A percentile compares a stretch with the other conserved stretches of the same genome.
phyloP scores from a whole-genome alignment of 2,113 vertebrate genomes.

The Sylvia atricapilla region DNA sequence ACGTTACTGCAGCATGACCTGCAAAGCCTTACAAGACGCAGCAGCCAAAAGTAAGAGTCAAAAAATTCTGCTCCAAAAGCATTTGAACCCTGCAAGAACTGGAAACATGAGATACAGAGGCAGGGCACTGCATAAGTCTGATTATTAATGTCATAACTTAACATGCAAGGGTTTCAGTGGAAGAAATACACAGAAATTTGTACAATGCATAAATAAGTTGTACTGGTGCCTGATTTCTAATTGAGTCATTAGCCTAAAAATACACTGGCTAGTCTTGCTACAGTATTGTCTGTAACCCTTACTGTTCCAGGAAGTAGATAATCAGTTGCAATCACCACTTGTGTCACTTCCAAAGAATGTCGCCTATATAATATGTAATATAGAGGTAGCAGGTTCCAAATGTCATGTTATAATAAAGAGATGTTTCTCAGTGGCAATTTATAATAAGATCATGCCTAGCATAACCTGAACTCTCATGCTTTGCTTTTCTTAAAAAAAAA shows the following conservation, averaged over 20 bases:
- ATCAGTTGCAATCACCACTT: slow-evolving; percentile 2
- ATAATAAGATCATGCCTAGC: background rate
- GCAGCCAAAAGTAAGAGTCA: slow-evolving; percentile 9
- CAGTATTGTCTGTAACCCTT: slow-evolving; percentile 47
- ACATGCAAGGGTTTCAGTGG: background rate
- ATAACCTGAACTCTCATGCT: slow-evolving; percentile 8
- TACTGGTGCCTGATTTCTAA: slow-evolving; percentile 15
- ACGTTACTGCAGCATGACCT: background rate
- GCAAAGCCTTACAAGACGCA: slow-evolving; percentile 12
- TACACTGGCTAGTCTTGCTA: slow-evolving; percentile 34
- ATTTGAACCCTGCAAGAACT: background rate
- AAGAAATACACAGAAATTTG: slow-evolving; percentile 32
- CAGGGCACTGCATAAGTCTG: background rate
- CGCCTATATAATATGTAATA: background rate
- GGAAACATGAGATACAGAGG: background rate
- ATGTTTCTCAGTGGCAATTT: slow-evolving; percentile 1
- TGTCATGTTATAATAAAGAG: background rate
- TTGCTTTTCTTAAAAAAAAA: background rate
- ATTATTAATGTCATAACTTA: background rate
- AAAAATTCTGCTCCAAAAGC: background rate
- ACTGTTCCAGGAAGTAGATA: slow-evolving; percentile 35
- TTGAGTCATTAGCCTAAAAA: slow-evolving; percentile 67
- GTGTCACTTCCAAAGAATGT: background rate
- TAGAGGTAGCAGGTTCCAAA: background rate
- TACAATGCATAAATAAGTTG: slow-evolving; percentile 30